These are phyloP conservation scores for Troilus luridus DNA, from an alignment of 2,888 invertebrate genomes.

Conservation along the genomic window DNA sequence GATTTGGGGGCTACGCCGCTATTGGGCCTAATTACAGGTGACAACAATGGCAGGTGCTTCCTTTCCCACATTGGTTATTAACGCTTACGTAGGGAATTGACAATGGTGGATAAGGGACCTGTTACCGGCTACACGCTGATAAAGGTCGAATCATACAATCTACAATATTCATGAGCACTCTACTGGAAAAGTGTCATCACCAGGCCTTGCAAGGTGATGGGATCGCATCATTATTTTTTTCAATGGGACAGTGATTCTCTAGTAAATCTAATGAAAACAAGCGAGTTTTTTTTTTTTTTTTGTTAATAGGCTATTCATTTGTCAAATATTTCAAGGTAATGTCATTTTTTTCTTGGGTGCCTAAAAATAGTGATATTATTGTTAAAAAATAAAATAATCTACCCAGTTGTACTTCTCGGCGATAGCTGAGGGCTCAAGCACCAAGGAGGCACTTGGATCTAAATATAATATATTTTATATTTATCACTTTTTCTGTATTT, in stretches of 20 bases:
- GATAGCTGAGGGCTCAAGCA: too few species aligned
- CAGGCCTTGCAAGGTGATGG: neutral
- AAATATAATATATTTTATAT: too few species aligned
- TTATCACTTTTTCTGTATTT: too few species aligned
- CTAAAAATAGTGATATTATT: neutral
- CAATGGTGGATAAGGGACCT: slow-evolving; percentile 18
- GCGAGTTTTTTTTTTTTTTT: neutral
- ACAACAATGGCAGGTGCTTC: slow-evolving; percentile 35
- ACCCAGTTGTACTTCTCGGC: too few species aligned
- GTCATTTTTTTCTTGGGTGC: neutral
- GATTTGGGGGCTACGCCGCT: neutral
- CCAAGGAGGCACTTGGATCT: too few species aligned
- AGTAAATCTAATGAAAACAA: neutral
- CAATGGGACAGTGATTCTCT: neutral
- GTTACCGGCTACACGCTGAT: neutral
- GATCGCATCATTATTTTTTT: slow-evolving; percentile 14
- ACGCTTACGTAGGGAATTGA: neutral
- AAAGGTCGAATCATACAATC: slow-evolving; percentile 5
- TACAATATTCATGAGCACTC: slow-evolving; percentile 30
- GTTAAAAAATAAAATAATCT: neutral
- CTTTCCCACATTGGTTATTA: slow-evolving; percentile 34
- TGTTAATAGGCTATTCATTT: neutral
- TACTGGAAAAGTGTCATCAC: neutral
- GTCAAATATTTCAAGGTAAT: neutral
- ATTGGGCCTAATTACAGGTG: neutral